Base-by-base conservation (phyloP, 2,797 vertebrate species). In the Chrosomus eos region DNA sequence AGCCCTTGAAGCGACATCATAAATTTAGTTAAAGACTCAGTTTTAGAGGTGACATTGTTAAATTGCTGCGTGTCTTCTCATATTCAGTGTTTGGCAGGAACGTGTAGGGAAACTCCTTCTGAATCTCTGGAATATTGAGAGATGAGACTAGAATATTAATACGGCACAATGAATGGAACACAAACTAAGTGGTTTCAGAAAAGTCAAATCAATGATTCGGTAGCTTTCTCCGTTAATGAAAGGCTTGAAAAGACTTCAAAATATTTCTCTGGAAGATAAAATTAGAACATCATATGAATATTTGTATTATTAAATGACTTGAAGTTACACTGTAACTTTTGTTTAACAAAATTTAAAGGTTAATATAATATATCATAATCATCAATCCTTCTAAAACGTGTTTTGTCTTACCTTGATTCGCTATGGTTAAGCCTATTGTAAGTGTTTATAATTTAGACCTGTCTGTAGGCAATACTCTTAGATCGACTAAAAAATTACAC, bases 131-230 rank as follows among this genome's bases (percentile, higher is more conserved):
- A 60, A 55, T 71, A n/a, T 55, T 81, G 33, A 70, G 26, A 62
- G 80, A 82, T 73, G 28, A 43, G 70, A n/a, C 55, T 31, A 6
- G 68, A 73, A 72, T 82, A 60, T 82, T 73, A 73, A 82, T 76
- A 14, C 33, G 45, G 33, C 19, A 62, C 51, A 9, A 16, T 82
- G 11, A 43, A 45, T 48, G 26, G 53, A 82, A 43, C 53, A 62
- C 53, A 82, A 80, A 48, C n/a, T 40, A 53, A 64, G 31, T 16
- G 11, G 26, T 38, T 80, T 80, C 11, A 68, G 66, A 40, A 36
- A 14, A 81, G 51, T 31, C 33, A 58, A n/a, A 58, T 71, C 0
- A 40, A 38, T 40, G 33, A 70, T 58, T 58, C 4, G n/a, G 55
- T n/a, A 58, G 23, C 8, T n/a, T n/a, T 58, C 23, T n/a, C 9